Base-by-base conservation (phyloP, 2,888 invertebrate genomes). In the Chrysodeixis includens region DNA sequence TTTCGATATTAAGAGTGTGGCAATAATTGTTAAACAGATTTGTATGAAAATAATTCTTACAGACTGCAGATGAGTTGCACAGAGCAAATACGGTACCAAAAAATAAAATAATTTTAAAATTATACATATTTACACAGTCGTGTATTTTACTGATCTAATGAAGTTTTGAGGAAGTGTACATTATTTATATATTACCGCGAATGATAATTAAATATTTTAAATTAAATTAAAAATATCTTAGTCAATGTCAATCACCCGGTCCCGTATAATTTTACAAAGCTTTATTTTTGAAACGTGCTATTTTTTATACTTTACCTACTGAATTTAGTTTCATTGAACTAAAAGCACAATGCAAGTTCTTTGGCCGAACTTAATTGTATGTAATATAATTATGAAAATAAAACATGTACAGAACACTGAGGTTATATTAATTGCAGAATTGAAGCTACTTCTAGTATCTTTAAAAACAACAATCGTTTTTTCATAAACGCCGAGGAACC, bases 41-140 rank as follows among this genome's bases (percentile, higher is more conserved):
- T 59, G 0, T 9, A 10, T 32, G 0, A 32, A 35, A 35, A 4
- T 12, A 35, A 35, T 5, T 35, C 66, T 66, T 26, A 76, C 76
- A 3, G 16, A 73, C 53, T 5, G 59, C 63, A 20, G 66, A 63
- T 46, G 73, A 64, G 49, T 64, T 44, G 14, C 76, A 62, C 0
- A 66, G 57, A 12, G 56, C 63, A 5, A 72, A 51, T 8, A 76
- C 59, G 51, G 66, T 72, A 60, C 63, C 64, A 7, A 54, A 22
- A 8, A 76, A 51, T 9, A 76, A 46, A 44, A 74, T 67, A 0
- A 55, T 9, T 20, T 59, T 66, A 12, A 52, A 18, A 26, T 22
- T 32, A 16, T 62, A 66, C 75, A 75, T 75, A 51, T 66, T 75
- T 35, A 12, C 14, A 54, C 49, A 35, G 12, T 12, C 22, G 9